These are phyloP conservation scores for Aleiodes leptofemur DNA, from an alignment of 2,888 invertebrate species.

Conservation along the genomic window DNA sequence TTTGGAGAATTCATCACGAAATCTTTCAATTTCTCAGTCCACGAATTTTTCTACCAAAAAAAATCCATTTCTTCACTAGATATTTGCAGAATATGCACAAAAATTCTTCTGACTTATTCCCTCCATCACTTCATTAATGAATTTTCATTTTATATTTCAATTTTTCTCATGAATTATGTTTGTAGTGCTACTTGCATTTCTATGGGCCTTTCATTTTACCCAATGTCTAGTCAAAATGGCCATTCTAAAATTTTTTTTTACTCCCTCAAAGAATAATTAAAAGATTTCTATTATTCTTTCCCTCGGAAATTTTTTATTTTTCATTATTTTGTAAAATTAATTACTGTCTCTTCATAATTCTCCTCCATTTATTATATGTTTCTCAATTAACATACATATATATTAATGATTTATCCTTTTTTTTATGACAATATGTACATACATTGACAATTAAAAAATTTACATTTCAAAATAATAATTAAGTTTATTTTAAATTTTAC, in stretches of 20 bases:
- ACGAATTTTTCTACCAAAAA: too few relatives aligned
- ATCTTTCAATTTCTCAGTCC: too few relatives aligned
- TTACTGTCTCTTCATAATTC: not conserved
- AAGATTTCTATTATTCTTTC: too few relatives aligned
- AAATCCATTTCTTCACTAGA: too few relatives aligned
- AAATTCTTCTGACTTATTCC: too few relatives aligned
- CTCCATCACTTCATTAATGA: not conserved
- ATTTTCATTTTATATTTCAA: not conserved
- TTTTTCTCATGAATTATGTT: constrained; percentile 13
- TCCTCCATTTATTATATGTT: constrained; percentile 44
- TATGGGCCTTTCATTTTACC: constrained; percentile 39
- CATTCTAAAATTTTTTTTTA: constrained; percentile 40
- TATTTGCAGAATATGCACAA: too few relatives aligned
- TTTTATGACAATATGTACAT: constrained; percentile 31
- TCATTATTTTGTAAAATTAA: not conserved
- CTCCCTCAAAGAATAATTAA: not conserved
- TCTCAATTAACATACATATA: constrained; percentile 31
- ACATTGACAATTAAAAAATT: constrained; percentile 44
- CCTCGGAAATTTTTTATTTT: not conserved
- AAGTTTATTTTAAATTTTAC: not conserved
- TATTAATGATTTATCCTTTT: constrained; percentile 38
- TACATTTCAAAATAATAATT: constrained; percentile 42
- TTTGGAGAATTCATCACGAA: too few relatives aligned
- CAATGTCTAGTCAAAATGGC: constrained; percentile 53
- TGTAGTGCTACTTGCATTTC: constrained; percentile 47